A percentile compares a stretch with the other conserved stretches of the same genome.
These are phyloP conservation scores for Meteorus sp. DNA, from an alignment of 1,140 invertebrate species.

Conservation along the genomic window DNA sequence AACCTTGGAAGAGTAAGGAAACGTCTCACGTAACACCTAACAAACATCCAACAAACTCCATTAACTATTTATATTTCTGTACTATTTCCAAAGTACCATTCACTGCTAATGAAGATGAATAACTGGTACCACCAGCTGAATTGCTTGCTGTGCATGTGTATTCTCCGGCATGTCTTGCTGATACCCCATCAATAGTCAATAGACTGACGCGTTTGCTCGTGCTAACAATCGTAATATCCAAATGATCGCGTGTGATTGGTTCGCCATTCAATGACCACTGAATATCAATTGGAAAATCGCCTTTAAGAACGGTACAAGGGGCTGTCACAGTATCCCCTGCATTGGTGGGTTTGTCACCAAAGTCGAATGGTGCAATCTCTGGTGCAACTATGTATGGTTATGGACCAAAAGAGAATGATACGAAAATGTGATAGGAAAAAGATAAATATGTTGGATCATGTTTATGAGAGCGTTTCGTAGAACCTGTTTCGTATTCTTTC, in stretches of 20 bases:
- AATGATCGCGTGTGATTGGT: slow-evolving; percentile 30
- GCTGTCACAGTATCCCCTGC: slow-evolving; percentile 71
- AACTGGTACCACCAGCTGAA: slow-evolving; percentile 66
- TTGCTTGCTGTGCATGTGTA: slow-evolving; percentile 75
- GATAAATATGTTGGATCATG: too few species aligned
- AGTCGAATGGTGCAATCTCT: slow-evolving; percentile 70
- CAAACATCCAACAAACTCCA: not conserved
- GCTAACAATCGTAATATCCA: slow-evolving; percentile 42
- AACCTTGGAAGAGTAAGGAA: not conserved
- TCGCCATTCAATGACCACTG: slow-evolving; percentile 59
- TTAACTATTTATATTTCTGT: too few species aligned
- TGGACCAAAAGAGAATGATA: slow-evolving; percentile 20
- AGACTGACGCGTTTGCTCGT: slow-evolving; percentile 57
- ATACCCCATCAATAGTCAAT: slow-evolving; percentile 70
- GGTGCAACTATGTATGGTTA: slow-evolving; percentile 74
- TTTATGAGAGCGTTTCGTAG: slow-evolving; percentile 17
- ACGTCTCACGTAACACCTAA: slow-evolving; percentile 18
- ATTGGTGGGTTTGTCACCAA: slow-evolving; percentile 70
- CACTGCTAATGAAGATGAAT: slow-evolving; percentile 67
- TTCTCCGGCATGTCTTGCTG: slow-evolving; percentile 69
- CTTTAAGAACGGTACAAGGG: slow-evolving; percentile 70
- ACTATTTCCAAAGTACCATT: slow-evolving; percentile 74
- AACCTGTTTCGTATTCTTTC: too few species aligned
- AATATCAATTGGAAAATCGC: slow-evolving; percentile 68
- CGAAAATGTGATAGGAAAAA: too few species aligned